Evolutionary conservation across 1,140 invertebrate species (phyloP).

Genomic region (Bradynema listronoti): DNA sequence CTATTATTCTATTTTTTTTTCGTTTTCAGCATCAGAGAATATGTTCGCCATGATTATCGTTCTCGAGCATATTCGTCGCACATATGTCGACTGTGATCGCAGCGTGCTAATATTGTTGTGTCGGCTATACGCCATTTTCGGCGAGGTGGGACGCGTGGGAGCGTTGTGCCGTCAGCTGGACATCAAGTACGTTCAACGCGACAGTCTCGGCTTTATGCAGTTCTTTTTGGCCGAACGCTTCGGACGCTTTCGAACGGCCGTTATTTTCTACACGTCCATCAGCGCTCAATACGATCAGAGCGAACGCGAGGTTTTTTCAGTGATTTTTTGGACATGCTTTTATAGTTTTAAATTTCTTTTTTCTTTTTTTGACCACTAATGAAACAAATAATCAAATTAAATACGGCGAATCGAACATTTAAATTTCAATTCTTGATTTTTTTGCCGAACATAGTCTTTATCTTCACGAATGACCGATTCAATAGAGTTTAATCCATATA

Average conservation of each 20-base stretch:
- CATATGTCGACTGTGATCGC: conserved; percentile 18
- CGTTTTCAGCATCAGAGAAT: no score
- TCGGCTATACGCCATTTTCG: conserved; percentile 27
- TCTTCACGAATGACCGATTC: no score
- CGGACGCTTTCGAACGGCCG: conserved; percentile 30
- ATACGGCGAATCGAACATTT: no score
- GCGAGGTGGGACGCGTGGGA: conserved; percentile 15
- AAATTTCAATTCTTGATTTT: no score
- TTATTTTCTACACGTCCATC: conserved; percentile 29
- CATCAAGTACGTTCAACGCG: conserved; percentile 86
- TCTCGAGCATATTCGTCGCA: conserved; percentile 7
- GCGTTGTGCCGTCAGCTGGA: conserved; percentile 64
- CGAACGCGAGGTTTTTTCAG: conserved; percentile 26
- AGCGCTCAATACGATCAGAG: conserved; percentile 26
- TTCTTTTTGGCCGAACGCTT: conserved; percentile 28
- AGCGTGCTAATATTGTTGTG: conserved; percentile 15
- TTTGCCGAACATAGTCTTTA: no score
- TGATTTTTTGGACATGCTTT: no score
- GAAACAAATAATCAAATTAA: no score
- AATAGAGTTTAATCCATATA: no score
- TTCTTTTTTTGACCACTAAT: conserved; percentile 20
- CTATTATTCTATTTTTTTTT: no score
- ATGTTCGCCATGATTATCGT: no score
- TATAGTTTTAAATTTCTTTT: conserved; percentile 5
- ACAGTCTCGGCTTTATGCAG: conserved; percentile 67